phyloP scores from a whole-genome alignment of 1,140 invertebrate species.

The Drosophila mayri region DNA sequence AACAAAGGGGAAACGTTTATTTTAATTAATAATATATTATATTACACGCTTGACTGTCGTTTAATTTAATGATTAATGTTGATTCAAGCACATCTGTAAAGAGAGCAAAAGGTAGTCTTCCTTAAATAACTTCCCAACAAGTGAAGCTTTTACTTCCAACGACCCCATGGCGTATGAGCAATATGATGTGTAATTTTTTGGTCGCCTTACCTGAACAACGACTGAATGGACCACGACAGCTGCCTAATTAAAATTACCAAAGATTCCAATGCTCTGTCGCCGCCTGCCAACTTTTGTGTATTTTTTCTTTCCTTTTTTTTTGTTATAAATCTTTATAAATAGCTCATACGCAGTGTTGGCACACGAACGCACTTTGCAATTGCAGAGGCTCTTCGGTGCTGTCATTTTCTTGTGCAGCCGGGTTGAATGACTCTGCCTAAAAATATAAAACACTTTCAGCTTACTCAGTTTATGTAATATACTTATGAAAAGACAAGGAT shows the following conservation, averaged over 20 bases:
- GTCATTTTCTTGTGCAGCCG: constrained; percentile 24
- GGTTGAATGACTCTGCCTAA: constrained; percentile 69
- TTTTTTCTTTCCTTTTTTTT: background rate
- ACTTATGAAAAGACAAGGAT: background rate
- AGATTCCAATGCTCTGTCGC: constrained; percentile 22
- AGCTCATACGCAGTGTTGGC: constrained; percentile 67
- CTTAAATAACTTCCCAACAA: background rate
- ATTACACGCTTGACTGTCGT: background rate
- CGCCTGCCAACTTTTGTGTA: constrained; percentile 24
- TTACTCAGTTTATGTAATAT: constrained; percentile 41
- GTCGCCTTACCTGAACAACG: constrained; percentile 27
- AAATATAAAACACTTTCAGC: constrained; percentile 32
- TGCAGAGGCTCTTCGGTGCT: constrained; percentile 24
- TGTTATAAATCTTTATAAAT: constrained; percentile 53
- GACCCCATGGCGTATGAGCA: constrained; percentile 39
- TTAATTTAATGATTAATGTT: background rate
- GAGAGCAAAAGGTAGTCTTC: background rate
- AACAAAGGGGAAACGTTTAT: background rate
- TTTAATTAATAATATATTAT: background rate
- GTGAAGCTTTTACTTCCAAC: background rate
- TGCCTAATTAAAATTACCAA: constrained; percentile 75
- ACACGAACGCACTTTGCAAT: constrained; percentile 41
- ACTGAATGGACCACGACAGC: constrained; percentile 55
- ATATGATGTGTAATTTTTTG: constrained; percentile 45
- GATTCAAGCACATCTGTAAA: background rate